These are phyloP conservation scores for Alces alces DNA, from an alignment of 2,113 vertebrate genomes.

Conservation along the genomic window DNA sequence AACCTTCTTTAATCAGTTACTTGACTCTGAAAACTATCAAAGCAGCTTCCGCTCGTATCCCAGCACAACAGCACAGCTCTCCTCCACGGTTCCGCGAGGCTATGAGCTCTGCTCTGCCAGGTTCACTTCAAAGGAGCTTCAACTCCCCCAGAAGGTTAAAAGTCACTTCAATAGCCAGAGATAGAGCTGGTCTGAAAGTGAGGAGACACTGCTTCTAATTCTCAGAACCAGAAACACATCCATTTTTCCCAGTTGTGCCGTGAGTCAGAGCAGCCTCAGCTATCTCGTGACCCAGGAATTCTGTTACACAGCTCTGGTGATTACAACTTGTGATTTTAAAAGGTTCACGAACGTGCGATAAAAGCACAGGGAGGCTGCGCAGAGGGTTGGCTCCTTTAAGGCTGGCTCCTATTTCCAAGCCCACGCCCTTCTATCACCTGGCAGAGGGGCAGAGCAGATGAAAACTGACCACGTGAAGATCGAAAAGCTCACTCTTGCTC, in stretches of 20 bases:
- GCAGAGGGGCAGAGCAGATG: not conserved
- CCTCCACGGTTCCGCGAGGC: rapidly evolving
- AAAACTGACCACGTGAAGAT: not conserved
- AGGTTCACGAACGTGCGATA: not conserved
- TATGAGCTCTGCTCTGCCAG: not conserved
- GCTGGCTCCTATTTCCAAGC: not conserved
- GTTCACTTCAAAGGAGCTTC: not conserved
- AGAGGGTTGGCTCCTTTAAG: not conserved
- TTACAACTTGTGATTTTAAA: not conserved
- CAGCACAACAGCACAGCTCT: not conserved
- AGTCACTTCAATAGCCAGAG: not conserved
- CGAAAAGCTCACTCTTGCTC: not conserved
- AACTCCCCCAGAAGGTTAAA: not conserved
- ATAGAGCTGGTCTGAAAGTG: too few species aligned
- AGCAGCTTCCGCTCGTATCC: not conserved
- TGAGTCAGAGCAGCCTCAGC: not conserved
- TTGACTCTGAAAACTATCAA: not conserved
- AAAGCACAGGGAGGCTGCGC: not conserved
- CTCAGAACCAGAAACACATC: not conserved
- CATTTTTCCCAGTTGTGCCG: not conserved
- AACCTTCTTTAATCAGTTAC: not conserved
- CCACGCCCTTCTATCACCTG: not conserved
- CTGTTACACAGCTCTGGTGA: not conserved
- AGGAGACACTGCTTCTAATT: not conserved
- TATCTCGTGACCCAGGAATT: constrained; percentile 9